Evolutionary conservation across 2,888 invertebrate genomes (phyloP), one percentile per base, ranked within the genome.

Genomic region (Microplitis deprimator): DNA sequence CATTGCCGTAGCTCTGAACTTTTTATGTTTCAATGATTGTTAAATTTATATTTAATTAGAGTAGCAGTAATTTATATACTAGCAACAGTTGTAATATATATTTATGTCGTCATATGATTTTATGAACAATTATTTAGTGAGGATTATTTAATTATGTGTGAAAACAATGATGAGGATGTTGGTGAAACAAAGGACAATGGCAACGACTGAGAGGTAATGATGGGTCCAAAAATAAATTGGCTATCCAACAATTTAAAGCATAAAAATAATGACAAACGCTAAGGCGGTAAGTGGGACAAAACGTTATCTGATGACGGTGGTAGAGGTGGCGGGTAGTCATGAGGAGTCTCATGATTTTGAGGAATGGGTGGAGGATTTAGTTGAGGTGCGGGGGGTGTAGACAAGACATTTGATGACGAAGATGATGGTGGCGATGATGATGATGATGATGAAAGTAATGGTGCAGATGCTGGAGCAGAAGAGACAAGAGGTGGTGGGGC

Each of bases 231-330:
- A 76, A 13, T 67, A 50, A 73, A 68, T 65, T 71, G 71, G 79
- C 76, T 75, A 65, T 78, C 78, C 77, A 79, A 77, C 76, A 79
- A 77, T 65, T 81, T 79, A 29, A 77, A 76, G 73, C 68, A 76
- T 77, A 71, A 62, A 77, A 62, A 29, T 29, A 29, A 78, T 62
- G 73, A 77, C n/a, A 68, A 68, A 73, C 79, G 89, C 88, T 89
- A 90, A 87, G 89, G 89, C 67, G 89, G 89, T 75, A 90, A 82
- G 80, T 87, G 87, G 60, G 89, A 86, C 77, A 88, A 78, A 82
- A 88, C 85, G 72, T 87, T 88, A 77, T 89, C 89, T 13, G 89
- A 87, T 61, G 89, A 87, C 17, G 86, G 84, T 60, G 50, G 50
- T 5, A 50, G 13, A 29, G 65, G 65, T 38, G 62, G 20, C 62